Base-by-base conservation (phyloP, 2,888 invertebrate species). In the Lasioglossum zephyrum region DNA sequence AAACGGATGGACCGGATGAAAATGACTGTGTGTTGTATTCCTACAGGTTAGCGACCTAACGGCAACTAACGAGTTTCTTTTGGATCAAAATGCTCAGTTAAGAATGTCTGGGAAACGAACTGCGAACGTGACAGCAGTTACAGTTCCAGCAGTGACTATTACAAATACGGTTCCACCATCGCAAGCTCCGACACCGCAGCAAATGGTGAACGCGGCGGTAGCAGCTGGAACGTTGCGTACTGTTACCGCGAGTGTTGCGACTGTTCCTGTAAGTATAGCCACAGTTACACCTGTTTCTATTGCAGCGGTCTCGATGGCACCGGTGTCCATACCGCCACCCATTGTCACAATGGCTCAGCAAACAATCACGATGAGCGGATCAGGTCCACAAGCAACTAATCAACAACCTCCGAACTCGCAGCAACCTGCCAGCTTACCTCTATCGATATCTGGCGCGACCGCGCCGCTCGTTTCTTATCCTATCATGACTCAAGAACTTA, bases 41-140 rank as follows among this genome's bases (percentile, higher is more conserved):
- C 18, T 22, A 88, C 90, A 96, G 95, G 96, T 97, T 31, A 96
- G 96, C 53, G 97, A 97, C 94, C 95, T 97, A 86, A 97, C 97
- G 57, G 97, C 97, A 2, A 97, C 97, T 13, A 98, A 98, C 94
- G 97, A 98, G 93, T 97, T 97, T 93, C 95, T 98, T 18, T 95
- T 98, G 87, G 97, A 97, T 91, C 97, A 98, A 95, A 97, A 97
- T 94, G 97, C 97, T 41, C 97, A 97, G 88, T 95, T 97, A 85
- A 96, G 97, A 49, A 95, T 97, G 87, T 96, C 96, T 22, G 96
- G 96, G 82, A 96, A 96, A 88, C 95, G 96, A 69, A 96, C 96
- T 16, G 95, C 95, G 26, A 96, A 95, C 87, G 95, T 96, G 72
- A 95, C 96, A 0, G 95, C 96, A 4, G 96, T 96, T 6, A 96